Evolutionary conservation across 2,797 vertebrate species (phyloP), one percentile per base, ranked within the genome.

Genomic region (Coregonus suidteri): DNA sequence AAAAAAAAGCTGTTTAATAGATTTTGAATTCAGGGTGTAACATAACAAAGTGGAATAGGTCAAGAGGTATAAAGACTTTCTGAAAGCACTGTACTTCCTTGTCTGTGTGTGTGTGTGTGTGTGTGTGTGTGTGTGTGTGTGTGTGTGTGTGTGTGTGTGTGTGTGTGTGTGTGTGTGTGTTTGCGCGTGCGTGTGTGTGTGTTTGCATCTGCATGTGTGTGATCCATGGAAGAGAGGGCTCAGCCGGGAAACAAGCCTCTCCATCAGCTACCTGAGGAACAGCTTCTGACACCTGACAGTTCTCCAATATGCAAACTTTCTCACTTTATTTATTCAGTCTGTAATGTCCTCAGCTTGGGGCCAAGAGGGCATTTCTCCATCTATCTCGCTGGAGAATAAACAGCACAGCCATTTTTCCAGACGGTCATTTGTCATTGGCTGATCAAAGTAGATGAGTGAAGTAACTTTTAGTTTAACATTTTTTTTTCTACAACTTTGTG

Each of bases 261-360:
- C 91, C 91, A 94, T 95, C 92, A 94, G 80, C 75, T 80, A 81
- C 78, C 77, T 88, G 92, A 89, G 85, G 83, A 91, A 85, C 86
- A 83, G 79, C 78, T 54, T 79, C 85, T 79, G 89, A 87, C 87
- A 84, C 81, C 79, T 89, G 93, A 93, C 94, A 93, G 90, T 81
- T 94, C 86, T 92, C 85, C 93, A 78, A 94, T 94, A 94, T 94
- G 90, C 85, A 91, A 93, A 93, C 91, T 88, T 88, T 90, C 88
- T 84, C 53, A 78, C 77, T 89, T 92, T 93, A 92, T 94, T 94
- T 93, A 94, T 93, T 92, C 90, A 87, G 84, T 84, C 88, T 87
- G 76, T 90, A 91, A 91, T 88, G 88, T 89, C 86, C 85, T 82
- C 77, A 62, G 82, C 85, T 82, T 86, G 85, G 89, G 90, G 87